Conservation (phyloP, 2,888 invertebrate species). For the Andrena fulva region DNA sequence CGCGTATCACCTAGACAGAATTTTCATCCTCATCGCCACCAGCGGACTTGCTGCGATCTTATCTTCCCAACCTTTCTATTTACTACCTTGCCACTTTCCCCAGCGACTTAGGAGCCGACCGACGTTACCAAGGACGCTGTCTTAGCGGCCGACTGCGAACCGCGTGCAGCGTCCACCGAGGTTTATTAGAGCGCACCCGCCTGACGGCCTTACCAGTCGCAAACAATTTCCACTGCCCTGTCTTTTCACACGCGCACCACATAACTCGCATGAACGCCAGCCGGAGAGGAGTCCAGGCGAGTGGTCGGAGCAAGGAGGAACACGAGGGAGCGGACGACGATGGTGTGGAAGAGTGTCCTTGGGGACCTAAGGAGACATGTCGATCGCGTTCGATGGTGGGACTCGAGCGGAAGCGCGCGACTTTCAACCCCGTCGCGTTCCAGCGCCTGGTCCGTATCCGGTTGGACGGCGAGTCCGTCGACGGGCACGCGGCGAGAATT, state of each 20-base stretch:
- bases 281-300: neutral
- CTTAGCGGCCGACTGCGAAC: neutral
- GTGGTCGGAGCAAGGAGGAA: neutral
- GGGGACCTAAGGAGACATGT: slow-evolving; percentile 37
- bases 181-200: neutral
- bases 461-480: slow-evolving; percentile 66
- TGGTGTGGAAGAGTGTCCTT: neutral
- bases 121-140: neutral
- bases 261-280: slow-evolving; percentile 25
- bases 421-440: slow-evolving; percentile 45
- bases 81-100: neutral
- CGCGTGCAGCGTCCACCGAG: neutral
- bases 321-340: neutral
- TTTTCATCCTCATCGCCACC: neutral
- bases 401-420: slow-evolving; percentile 37
- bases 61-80: neutral
- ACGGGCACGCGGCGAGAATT: slow-evolving; percentile 81
- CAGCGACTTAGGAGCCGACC: neutral
- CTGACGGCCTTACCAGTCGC: neutral
- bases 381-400: slow-evolving; percentile 17
- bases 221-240: slow-evolving; percentile 17
- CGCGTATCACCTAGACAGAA: neutral
- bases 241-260: slow-evolving; percentile 53
- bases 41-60: neutral
- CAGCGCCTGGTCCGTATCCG: slow-evolving; percentile 35